Percentiles rank a stretch among this genome's conserved stretches.
Evolutionary conservation across 2,797 vertebrate species (phyloP).

Genomic region (Propithecus perrieri): DNA sequence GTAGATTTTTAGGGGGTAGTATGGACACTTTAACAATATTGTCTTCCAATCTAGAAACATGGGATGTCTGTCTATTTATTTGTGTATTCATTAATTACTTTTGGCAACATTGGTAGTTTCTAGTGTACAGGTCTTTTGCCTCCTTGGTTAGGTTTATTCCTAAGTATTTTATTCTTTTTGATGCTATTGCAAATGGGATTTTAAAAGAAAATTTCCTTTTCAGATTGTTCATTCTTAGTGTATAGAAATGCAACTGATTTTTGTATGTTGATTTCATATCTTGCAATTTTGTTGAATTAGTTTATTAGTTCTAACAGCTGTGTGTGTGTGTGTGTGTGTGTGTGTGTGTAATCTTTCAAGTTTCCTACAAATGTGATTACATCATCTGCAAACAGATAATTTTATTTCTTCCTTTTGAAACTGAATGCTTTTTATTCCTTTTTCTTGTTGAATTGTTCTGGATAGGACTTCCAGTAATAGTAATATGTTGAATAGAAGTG

Average conservation of each 20-base stretch:
- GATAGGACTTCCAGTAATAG: background rate
- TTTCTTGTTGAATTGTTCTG: background rate
- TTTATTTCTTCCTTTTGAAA: background rate
- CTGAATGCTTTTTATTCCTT: background rate
- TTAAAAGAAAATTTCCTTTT: background rate
- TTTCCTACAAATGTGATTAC: background rate
- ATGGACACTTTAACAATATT: background rate
- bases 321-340: background rate
- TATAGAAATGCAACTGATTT: background rate
- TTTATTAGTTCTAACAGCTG: background rate
- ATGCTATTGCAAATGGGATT: background rate
- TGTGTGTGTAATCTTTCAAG: background rate
- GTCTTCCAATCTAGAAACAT: background rate
- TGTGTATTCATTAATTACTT: background rate
- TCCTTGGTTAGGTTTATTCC: background rate
- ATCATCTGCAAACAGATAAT: background rate
- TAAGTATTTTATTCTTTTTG: background rate
- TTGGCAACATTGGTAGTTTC: background rate
- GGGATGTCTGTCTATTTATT: background rate
- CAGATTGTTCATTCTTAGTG: background rate
- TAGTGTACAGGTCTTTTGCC: background rate
- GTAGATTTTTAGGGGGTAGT: background rate
- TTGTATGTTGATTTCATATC: background rate
- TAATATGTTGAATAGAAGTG: background rate
- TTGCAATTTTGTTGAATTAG: background rate